A percentile compares a stretch with the other conserved stretches of the same genome.
phyloP scores from a whole-genome alignment of 1,140 invertebrate genomes.

The Lineus longissimus region DNA sequence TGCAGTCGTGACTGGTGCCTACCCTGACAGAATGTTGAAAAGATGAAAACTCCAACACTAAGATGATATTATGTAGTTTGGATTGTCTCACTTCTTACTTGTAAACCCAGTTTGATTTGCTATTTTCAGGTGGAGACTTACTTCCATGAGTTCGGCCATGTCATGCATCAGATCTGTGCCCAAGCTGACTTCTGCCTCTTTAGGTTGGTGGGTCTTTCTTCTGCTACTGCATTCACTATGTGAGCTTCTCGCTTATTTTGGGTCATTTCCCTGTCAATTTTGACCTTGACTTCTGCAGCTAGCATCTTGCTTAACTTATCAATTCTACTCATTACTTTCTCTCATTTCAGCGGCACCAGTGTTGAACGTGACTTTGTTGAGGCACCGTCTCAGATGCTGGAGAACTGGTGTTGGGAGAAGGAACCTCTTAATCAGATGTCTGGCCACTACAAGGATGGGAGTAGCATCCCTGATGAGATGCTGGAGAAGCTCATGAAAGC shows the following conservation, averaged over 20 bases:
- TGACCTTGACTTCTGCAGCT: no score
- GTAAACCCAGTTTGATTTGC: no score
- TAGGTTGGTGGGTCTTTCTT: conserved; percentile 30
- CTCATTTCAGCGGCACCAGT: conserved; percentile 50
- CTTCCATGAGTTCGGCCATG: conserved; percentile 62
- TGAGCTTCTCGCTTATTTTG: neutral
- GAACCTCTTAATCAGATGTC: conserved; percentile 58
- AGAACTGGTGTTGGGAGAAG: conserved; percentile 61
- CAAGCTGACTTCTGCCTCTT: conserved; percentile 53
- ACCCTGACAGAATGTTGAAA: no score
- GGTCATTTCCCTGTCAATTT: no score
- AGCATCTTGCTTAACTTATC: neutral
- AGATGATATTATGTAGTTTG: no score
- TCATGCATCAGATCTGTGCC: conserved; percentile 60
- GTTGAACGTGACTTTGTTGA: conserved; percentile 62
- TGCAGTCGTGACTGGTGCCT: no score
- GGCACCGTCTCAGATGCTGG: conserved; percentile 62
- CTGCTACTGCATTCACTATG: neutral
- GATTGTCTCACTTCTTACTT: no score
- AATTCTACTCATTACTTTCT: neutral
- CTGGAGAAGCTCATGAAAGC: conserved; percentile 55
- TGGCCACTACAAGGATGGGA: conserved; percentile 54
- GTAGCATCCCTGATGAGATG: conserved; percentile 54
- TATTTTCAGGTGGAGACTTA: conserved; percentile 56
- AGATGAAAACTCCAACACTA: no score